Evolutionary conservation across 2,888 invertebrate genomes (phyloP).

Genomic region (Gasteruption jaculator): DNA sequence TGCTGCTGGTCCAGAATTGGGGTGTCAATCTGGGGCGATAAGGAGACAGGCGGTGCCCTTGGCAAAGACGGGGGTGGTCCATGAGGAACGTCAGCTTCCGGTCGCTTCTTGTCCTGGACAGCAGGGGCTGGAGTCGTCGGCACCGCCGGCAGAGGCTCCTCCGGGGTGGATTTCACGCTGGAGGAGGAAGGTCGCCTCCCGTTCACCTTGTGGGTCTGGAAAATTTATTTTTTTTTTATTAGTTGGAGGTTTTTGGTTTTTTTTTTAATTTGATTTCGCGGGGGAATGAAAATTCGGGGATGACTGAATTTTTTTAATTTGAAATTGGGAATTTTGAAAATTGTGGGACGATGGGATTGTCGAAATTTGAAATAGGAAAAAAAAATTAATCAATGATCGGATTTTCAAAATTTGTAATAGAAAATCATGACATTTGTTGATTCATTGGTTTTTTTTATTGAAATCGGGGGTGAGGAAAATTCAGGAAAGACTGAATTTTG

Average conservation of each 20-base stretch:
- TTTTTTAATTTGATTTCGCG: conserved; percentile 4
- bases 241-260: conserved; percentile 7
- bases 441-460: too few relatives aligned
- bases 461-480: too few relatives aligned
- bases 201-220: conserved; percentile 55
- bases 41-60: conserved; percentile 38
- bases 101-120: conserved; percentile 45
- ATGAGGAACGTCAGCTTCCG: conserved; percentile 47
- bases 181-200: conserved; percentile 53
- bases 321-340: too few relatives aligned
- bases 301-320: too few relatives aligned
- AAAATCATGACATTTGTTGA: too few relatives aligned
- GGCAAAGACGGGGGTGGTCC: conserved; percentile 48
- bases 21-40: conserved; percentile 38
- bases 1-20: conserved; percentile 33
- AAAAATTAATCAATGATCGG: too few relatives aligned
- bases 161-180: conserved; percentile 47
- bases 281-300: too few relatives aligned
- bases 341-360: too few relatives aligned
- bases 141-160: conserved; percentile 48
- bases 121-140: conserved; percentile 47
- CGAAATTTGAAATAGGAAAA: too few relatives aligned
- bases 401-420: too few relatives aligned
- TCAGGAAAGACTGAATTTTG: too few relatives aligned
- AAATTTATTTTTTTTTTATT: conserved; percentile 14